Percentiles rank a stretch among this genome's conserved stretches.
These are phyloP conservation scores for Seladonia tumulorum DNA, from an alignment of 2,888 invertebrate genomes.

Conservation along the genomic window DNA sequence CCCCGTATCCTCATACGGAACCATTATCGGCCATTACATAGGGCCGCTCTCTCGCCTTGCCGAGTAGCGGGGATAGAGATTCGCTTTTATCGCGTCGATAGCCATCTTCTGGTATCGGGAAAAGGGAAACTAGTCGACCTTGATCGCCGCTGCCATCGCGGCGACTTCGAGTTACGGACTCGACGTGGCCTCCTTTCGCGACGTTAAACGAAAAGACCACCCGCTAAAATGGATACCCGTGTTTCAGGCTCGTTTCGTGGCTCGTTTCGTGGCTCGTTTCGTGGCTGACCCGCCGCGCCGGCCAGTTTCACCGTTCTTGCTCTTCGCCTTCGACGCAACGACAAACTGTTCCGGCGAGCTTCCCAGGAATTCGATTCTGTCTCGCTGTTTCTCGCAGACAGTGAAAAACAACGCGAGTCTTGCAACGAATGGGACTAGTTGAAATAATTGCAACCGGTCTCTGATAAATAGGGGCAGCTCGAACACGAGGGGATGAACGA, in stretches of 20 bases:
- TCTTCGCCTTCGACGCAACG: background rate
- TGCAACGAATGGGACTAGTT: background rate
- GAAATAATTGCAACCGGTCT: background rate
- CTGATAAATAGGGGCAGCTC: background rate
- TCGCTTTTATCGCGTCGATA: constrained; percentile 48
- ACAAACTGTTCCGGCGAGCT: background rate
- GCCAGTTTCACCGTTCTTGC: background rate
- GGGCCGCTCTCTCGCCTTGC: constrained; percentile 38
- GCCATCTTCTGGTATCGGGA: constrained; percentile 22
- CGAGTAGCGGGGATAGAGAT: constrained; percentile 16
- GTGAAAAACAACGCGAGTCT: background rate
- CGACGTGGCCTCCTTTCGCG: background rate
- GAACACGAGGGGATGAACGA: no score
- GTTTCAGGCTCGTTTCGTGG: background rate
- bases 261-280: constrained; percentile 6
- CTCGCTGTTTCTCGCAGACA: background rate
- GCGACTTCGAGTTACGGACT: background rate
- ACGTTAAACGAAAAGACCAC: background rate
- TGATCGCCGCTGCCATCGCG: constrained; percentile 10
- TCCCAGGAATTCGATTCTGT: background rate
- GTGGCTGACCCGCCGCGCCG: background rate
- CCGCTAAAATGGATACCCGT: background rate
- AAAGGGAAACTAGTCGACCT: constrained; percentile 21
- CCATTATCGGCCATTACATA: constrained; percentile 40
- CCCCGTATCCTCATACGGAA: constrained; percentile 19